Evolutionary conservation across 2,888 invertebrate genomes (phyloP).

Genomic region (Mesorhabditis spiculigera): DNA sequence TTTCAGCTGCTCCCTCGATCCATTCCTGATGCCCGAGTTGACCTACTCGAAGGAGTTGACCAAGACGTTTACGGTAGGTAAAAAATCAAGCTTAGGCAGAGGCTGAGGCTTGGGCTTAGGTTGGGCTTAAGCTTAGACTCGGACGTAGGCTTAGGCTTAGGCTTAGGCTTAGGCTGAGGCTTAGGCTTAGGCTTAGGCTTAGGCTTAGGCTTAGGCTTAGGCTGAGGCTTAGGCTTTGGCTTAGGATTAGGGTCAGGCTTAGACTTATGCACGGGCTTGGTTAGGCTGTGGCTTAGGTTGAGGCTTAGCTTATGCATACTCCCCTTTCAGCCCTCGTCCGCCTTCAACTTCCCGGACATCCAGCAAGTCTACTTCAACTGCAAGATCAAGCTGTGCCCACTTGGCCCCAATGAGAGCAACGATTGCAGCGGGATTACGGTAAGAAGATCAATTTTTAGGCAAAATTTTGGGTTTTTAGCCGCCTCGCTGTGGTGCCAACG

Average conservation of each 20-base stretch:
- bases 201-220: background rate
- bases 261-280: too few relatives aligned
- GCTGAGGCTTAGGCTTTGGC: background rate
- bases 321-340: slow-evolving; percentile 37
- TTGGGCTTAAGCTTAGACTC: too few relatives aligned
- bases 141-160: too few relatives aligned
- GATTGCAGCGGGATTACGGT: slow-evolving; percentile 43
- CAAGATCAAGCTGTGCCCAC: slow-evolving; percentile 49
- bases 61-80: slow-evolving; percentile 41
- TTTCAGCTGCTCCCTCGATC: slow-evolving; percentile 44
- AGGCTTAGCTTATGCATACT: background rate
- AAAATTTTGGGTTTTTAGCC: slow-evolving; percentile 10
- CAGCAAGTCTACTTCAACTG: slow-evolving; percentile 49
- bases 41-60: slow-evolving; percentile 47
- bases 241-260: too few relatives aligned
- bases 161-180: too few relatives aligned
- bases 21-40: slow-evolving; percentile 49
- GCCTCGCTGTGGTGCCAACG: slow-evolving; percentile 13
- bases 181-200: too few relatives aligned
- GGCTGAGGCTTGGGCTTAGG: too few relatives aligned
- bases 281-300: too few relatives aligned
- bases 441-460: background rate
- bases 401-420: slow-evolving; percentile 24
- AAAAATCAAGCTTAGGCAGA: background rate
- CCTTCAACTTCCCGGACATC: slow-evolving; percentile 56